phyloP scores from a whole-genome alignment of 2,888 invertebrate species.

The Cryptophagus acutangulus region DNA sequence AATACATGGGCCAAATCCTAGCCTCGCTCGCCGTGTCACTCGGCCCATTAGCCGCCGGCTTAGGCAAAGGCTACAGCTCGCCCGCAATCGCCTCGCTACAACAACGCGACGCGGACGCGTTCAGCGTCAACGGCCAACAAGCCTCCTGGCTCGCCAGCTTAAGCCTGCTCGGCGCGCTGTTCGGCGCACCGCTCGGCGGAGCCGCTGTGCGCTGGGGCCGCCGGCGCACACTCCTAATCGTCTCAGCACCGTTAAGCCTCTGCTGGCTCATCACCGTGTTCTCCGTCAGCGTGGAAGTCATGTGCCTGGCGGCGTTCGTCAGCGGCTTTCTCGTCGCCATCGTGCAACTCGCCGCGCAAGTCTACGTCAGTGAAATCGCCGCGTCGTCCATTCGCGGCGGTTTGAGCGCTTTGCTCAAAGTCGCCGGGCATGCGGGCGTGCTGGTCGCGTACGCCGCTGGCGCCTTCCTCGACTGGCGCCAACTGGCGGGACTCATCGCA shows the following conservation, averaged over 20 bases:
- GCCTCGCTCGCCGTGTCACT: conserved; percentile 74
- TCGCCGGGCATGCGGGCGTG: conserved; percentile 80
- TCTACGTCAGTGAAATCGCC: conserved; percentile 89
- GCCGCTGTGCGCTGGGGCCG: conserved; percentile 71
- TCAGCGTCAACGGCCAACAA: conserved; percentile 66
- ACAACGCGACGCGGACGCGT: conserved; percentile 56
- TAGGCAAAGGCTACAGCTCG: conserved; percentile 78
- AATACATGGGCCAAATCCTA: conserved; percentile 57
- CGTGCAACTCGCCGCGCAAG: conserved; percentile 49
- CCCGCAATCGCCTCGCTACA: conserved; percentile 74
- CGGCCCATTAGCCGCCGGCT: conserved; percentile 73
- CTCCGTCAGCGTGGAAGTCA: conserved; percentile 70
- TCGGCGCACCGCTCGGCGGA: conserved; percentile 77
- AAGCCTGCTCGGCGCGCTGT: conserved; percentile 71
- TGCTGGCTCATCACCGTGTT: conserved; percentile 80
- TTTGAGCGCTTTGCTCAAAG: conserved; percentile 79
- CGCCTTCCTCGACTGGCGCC: conserved; percentile 78
- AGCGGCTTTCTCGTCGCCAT: conserved; percentile 60
- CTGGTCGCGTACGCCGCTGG: conserved; percentile 79
- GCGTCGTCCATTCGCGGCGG: conserved; percentile 82
- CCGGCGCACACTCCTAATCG: conserved; percentile 62
- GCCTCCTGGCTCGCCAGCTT: conserved; percentile 79
- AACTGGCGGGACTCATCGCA: conserved; percentile 75
- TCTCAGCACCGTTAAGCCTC: conserved; percentile 69
- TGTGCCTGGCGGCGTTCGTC: conserved; percentile 79